Base-by-base conservation (phyloP, 2,797 vertebrate genomes). In the Podarcis lilfordi region DNA sequence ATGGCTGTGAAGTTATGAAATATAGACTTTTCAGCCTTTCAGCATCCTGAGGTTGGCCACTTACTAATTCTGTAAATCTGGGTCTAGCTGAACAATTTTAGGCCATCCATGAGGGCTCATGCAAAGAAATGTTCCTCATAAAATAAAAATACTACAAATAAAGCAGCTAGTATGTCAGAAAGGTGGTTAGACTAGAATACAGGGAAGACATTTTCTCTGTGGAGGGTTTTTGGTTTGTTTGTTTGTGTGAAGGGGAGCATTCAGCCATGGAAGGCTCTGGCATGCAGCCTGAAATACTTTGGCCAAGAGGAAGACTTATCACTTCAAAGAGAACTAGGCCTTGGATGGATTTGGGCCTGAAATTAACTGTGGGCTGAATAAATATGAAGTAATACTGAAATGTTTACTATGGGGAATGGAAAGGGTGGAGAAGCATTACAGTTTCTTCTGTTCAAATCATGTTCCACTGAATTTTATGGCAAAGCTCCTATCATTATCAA, bases 301-400 rank as follows among this genome's bases (percentile, higher is more conserved):
- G 55, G 13, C 25, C 27, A 55, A 37, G 15, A 50, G 29, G 32
- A 7, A 21, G 80, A 61, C 13, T 29, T 83, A 68, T 21, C 29
- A 78, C 81, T 88, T 84, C 74, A 88, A 66, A 84, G 74, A 88
- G 25, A 88, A 84, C 27, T 59, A 71, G 55, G 59, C 29, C 27
- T 88, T 66, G 32, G 64, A 32, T 84, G 72, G 64, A 43, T 69
- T 29, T 71, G 45, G 50, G 32, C 35, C 29, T 78, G 74, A 88
- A 84, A 84, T 84, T 55, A 71, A 61, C 64, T 79, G 17, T 84
- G 32, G 32, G 32, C 71, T 83, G 74, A 71, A 84, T 84, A 78
- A 88, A 84, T 55, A 71, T 40, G 45, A 84, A 69, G 64, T 40
- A 75, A 59, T 45, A 2, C 79, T 64, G 45, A 55, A 61, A 23